Percentiles rank a stretch among this genome's conserved stretches.
Conservation (phyloP, 2,113 vertebrate species). For the Trochalopteron elliotii region DNA sequence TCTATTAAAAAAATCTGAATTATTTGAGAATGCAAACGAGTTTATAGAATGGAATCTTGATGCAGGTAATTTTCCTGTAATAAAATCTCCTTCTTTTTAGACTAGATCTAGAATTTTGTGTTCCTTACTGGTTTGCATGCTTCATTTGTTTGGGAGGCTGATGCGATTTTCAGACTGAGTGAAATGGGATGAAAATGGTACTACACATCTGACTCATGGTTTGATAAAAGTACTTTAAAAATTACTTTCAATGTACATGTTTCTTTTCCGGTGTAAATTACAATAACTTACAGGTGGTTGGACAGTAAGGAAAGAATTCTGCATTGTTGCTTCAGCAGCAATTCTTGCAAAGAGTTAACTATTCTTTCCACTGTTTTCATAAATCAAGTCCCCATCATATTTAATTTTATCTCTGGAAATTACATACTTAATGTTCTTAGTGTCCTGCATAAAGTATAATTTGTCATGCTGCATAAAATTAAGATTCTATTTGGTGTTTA, state of each 20-base stretch:
- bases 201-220: background rate
- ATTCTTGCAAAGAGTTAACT: background rate
- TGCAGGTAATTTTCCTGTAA: background rate
- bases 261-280: background rate
- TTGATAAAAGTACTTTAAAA: background rate
- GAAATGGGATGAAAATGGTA: background rate
- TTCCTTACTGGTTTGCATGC: background rate
- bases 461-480: background rate
- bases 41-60: background rate
- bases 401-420: background rate
- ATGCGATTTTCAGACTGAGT: background rate
- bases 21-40: background rate
- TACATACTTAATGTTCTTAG: background rate
- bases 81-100: background rate
- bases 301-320: background rate
- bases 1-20: background rate
- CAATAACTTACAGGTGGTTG: background rate
- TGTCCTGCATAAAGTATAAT: background rate
- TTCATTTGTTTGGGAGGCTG: background rate
- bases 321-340: background rate
- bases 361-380: background rate
- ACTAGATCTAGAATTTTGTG: background rate
- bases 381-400: rapidly evolving
- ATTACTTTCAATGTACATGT: background rate
- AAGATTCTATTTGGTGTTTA: background rate